A percentile compares a stretch with the other conserved stretches of the same genome.
Conservation (phyloP, 2,888 invertebrate genomes). For the Encarsia formosa region DNA sequence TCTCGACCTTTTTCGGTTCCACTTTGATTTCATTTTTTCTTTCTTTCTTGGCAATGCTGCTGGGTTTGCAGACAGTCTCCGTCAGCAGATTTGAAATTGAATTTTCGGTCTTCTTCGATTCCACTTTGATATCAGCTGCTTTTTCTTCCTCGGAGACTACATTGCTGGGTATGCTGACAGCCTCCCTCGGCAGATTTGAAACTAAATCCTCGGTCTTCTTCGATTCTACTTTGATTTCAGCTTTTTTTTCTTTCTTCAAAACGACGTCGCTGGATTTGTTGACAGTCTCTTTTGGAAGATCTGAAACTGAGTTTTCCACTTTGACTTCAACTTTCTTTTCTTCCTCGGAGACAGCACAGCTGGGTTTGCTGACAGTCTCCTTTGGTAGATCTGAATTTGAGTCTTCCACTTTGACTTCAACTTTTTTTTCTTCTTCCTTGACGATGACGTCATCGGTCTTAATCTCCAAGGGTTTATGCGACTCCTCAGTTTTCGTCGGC, state of each 20-base stretch:
- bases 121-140: background rate
- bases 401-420: no score
- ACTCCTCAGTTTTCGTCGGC: conserved; percentile 14
- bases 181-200: no score
- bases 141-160: conserved; percentile 11
- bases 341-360: background rate
- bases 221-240: conserved; percentile 14
- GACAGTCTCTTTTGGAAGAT: background rate
- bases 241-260: conserved; percentile 30
- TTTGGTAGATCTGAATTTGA: no score
- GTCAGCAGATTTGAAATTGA: background rate
- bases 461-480: conserved; percentile 11
- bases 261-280: conserved; percentile 1
- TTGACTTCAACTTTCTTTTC: background rate
- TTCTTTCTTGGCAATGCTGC: background rate
- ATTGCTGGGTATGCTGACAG: no score
- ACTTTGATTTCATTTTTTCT: no score
- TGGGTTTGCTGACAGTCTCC: no score
- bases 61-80: background rate
- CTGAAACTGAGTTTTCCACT: background rate
- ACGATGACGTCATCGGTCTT: conserved; percentile 6
- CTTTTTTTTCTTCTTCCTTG: conserved; percentile 8
- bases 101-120: background rate
- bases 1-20: no score
- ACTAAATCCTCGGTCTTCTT: conserved; percentile 8